Evolutionary conservation across 2,113 vertebrate genomes (phyloP).

Genomic region (Phylloscopus trochiloides): DNA sequence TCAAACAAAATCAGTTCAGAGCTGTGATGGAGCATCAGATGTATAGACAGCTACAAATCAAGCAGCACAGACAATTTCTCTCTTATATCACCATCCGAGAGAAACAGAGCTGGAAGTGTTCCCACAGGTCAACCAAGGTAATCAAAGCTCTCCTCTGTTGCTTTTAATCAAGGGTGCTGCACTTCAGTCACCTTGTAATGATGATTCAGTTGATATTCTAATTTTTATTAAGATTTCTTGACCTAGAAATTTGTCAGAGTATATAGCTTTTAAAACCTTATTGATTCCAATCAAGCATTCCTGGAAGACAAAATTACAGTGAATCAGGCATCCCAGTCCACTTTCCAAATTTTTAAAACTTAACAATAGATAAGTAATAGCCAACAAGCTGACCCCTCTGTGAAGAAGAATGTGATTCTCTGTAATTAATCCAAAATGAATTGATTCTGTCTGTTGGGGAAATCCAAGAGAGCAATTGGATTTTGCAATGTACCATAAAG

Average conservation of each 20-base stretch:
- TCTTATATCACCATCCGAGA: slow-evolving; percentile 55
- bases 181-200: slow-evolving; percentile 16
- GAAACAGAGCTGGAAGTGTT: slow-evolving; percentile 67
- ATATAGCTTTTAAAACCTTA: background rate
- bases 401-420: background rate
- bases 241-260: background rate
- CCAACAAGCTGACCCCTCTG: background rate
- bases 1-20: slow-evolving; percentile 73
- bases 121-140: slow-evolving; percentile 71
- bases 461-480: background rate
- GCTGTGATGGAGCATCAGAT: slow-evolving; percentile 59
- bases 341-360: background rate
- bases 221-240: slow-evolving; percentile 29
- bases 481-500: background rate
- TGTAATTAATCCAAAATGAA: background rate
- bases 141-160: slow-evolving; percentile 68
- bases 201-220: slow-evolving; percentile 29
- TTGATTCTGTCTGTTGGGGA: background rate
- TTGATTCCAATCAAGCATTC: background rate
- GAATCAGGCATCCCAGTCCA: background rate
- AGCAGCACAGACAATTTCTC: slow-evolving; percentile 62
- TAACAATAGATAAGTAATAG: background rate
- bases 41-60: slow-evolving; percentile 64
- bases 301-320: background rate
- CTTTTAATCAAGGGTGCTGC: slow-evolving; percentile 45